Base-by-base conservation (phyloP, 2,888 invertebrate species). In the Cephonodes hylas region DNA sequence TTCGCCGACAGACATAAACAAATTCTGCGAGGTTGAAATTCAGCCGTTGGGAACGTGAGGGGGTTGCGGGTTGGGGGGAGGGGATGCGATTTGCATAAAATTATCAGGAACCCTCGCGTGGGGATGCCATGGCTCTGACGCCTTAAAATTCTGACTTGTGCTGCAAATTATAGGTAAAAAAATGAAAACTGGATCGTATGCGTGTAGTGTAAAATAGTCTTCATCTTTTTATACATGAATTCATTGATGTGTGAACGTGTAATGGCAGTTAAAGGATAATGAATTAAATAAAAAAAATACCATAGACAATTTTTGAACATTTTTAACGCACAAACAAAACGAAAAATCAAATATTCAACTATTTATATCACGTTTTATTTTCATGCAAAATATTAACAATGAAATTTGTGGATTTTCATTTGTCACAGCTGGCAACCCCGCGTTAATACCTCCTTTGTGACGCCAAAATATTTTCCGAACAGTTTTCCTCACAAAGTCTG, bases 401-500 rank as follows among this genome's bases (percentile, higher is more conserved):
- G 7, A 27, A 6, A 38, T 18, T 18, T 13, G 0, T 7, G 20
- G 31, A 31, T 18, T 31, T 31, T 53, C 4, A 3, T 5, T 13
- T 13, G 13, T 10, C 31, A 42, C n/a, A 58, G 38, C n/a, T 66
- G 46, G 58, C 58, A 61, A 61, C 72, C 65, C 70, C 67, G 71
- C 67, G 74, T 76, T 85, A 88, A 90, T 88, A 86, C 89, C 87
- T 86, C 83, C 83, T 90, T 90, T 90, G 91, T 91, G 84, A 82
- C 82, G 85, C 80, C 86, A 88, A 91, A 91, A 92, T 92, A 91
- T 92, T 92, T 92, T 90, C 84, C 81, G 90, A 83, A 89, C 91
- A 88, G 91, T 92, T 91, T 91, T 87, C 83, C 84, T 89, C 85
- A 90, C 91, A 91, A 87, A 89, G 87, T 84, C 85, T 83, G 79